These are phyloP conservation scores for Myiotriccus ornatus DNA, from an alignment of 2,797 vertebrate genomes.

Conservation along the genomic window DNA sequence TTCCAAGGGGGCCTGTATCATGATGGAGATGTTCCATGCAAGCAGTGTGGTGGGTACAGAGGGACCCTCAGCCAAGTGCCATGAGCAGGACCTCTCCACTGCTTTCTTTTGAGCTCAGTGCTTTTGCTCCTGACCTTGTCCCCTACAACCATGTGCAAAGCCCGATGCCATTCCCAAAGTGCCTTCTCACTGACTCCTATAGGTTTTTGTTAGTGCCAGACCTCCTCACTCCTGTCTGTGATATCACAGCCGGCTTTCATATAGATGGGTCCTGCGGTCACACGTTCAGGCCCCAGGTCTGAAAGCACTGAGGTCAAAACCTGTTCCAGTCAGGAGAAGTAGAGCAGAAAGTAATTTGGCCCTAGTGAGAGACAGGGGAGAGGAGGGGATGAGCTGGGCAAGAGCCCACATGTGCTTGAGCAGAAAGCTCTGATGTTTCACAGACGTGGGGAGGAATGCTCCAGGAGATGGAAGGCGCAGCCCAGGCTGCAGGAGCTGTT, in stretches of 20 bases:
- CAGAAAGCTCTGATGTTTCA: conserved; percentile 12
- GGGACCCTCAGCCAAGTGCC: neutral
- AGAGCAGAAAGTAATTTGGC: conserved; percentile 27
- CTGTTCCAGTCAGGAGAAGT: neutral
- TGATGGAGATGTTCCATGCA: neutral
- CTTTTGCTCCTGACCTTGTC: neutral
- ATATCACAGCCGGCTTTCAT: neutral
- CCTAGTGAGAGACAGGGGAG: neutral
- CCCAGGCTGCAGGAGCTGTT: neutral
- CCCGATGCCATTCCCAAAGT: neutral
- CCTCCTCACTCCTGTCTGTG: neutral
- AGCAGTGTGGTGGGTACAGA: neutral
- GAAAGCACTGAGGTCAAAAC: neutral
- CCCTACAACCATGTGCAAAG: neutral
- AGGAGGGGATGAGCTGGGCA: conserved; percentile 31
- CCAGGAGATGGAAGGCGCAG: accelerated
- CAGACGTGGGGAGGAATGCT: conserved; percentile 1
- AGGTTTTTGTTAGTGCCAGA: neutral
- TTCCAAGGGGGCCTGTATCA: neutral
- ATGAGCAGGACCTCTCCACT: neutral
- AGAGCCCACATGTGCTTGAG: conserved; percentile 18
- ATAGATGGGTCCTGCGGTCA: neutral
- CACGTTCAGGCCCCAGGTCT: neutral
- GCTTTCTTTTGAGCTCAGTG: neutral
- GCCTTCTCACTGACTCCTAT: neutral